Conservation (phyloP, 2,888 invertebrate genomes). For the Drosophila pseudotalamancana region DNA sequence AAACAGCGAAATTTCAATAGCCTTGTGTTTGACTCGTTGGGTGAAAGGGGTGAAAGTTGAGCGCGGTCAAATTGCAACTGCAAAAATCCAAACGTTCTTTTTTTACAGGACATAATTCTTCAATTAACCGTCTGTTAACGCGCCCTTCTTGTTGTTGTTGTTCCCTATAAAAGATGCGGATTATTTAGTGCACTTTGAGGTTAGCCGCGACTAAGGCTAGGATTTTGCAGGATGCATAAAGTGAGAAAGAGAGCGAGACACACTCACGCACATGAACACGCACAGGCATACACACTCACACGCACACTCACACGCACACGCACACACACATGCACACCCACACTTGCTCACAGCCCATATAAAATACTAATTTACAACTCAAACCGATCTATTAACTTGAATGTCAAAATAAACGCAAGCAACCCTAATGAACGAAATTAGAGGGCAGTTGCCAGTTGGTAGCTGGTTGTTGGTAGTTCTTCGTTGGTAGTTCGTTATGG, state of each 20-base stretch:
- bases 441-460: constrained; percentile 42
- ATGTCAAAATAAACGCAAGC: constrained; percentile 74
- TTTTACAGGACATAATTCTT: constrained; percentile 3
- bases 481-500: constrained; percentile 16
- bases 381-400: constrained; percentile 81
- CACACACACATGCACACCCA: constrained; percentile 10
- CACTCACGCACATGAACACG: constrained; percentile 14
- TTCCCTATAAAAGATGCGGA: not conserved
- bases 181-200: not conserved
- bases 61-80: constrained; percentile 26
- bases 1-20: constrained; percentile 44
- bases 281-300: constrained; percentile 6
- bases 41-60: constrained; percentile 46
- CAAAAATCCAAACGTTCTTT: constrained; percentile 21
- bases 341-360: constrained; percentile 47
- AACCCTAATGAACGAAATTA: constrained; percentile 51
- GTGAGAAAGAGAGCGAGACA: not conserved
- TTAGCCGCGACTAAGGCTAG: not conserved
- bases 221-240: not conserved
- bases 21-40: not conserved
- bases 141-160: not conserved
- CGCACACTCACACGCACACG: constrained; percentile 16
- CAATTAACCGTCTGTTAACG: not conserved
- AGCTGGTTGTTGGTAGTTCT: constrained; percentile 10
- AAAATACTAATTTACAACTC: constrained; percentile 77